A percentile compares a stretch with the other conserved stretches of the same genome.
Conservation (phyloP, 2,113 vertebrate species). For the Empidonax alnorum region DNA sequence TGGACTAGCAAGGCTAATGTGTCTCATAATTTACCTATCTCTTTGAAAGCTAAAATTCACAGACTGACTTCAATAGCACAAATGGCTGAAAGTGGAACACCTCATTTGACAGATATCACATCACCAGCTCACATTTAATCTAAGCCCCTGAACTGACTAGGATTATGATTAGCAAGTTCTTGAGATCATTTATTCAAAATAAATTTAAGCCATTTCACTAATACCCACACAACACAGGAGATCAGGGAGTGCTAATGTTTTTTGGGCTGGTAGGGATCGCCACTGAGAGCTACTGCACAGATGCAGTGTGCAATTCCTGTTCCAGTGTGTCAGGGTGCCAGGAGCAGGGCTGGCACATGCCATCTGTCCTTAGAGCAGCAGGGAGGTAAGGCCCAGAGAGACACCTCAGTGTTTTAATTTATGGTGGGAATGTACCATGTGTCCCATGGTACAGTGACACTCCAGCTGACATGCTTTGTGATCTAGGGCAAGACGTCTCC, state of each 20-base stretch:
- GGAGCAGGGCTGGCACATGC: fast-evolving
- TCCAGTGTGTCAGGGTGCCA: fast-evolving
- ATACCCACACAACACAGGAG: no score
- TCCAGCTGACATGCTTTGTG: neutral
- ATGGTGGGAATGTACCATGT: fast-evolving
- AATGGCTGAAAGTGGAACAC: neutral
- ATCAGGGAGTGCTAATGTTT: neutral
- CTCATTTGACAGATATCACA: neutral
- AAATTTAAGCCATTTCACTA: neutral
- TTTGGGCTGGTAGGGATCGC: neutral
- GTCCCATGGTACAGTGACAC: neutral
- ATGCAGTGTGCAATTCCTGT: neutral
- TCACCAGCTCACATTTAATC: neutral
- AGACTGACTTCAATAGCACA: neutral
- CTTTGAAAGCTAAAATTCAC: neutral
- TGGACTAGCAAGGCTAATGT: neutral
- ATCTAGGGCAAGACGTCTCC: neutral
- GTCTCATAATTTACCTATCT: neutral
- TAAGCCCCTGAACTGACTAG: neutral
- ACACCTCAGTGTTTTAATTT: neutral
- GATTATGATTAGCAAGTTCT: neutral
- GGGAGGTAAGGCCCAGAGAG: neutral
- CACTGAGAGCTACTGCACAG: neutral
- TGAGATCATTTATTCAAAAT: neutral
- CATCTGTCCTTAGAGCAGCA: neutral